Percentiles rank a stretch among this genome's conserved stretches.
Evolutionary conservation across 1,140 invertebrate genomes (phyloP).

Genomic region (Asobara japonica): DNA sequence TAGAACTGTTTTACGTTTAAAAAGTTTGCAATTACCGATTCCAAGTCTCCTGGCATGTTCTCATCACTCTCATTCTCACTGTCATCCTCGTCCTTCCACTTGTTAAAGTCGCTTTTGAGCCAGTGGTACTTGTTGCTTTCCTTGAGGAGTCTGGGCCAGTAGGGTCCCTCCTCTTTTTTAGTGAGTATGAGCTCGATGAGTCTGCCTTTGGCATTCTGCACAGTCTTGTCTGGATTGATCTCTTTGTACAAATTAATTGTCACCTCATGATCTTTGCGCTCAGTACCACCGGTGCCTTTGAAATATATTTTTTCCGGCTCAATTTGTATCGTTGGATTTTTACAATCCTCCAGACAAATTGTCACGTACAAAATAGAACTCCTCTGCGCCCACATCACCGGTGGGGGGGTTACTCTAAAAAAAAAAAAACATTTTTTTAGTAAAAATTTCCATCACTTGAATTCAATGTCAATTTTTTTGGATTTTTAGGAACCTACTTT

Average conservation of each 20-base stretch:
- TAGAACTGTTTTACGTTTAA: neutral
- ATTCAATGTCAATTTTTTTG: no score
- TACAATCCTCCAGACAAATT: slow-evolving; percentile 89
- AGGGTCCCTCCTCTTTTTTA: slow-evolving; percentile 80
- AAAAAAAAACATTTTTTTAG: slow-evolving; percentile 5
- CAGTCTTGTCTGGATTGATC: slow-evolving; percentile 83
- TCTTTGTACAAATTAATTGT: slow-evolving; percentile 84
- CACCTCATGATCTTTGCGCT: slow-evolving; percentile 86
- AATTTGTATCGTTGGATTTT: slow-evolving; percentile 84
- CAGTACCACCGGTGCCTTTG: slow-evolving; percentile 85
- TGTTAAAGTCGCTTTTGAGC: slow-evolving; percentile 96
- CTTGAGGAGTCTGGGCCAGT: slow-evolving; percentile 88
- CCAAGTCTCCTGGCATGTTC: slow-evolving; percentile 66
- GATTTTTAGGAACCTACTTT: no score
- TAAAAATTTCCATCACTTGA: neutral
- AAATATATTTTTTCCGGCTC: slow-evolving; percentile 85
- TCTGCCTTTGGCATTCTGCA: slow-evolving; percentile 69
- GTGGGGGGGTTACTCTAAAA: slow-evolving; percentile 74
- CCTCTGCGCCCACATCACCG: slow-evolving; percentile 92
- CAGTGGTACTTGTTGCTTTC: slow-evolving; percentile 92
- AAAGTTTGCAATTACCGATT: slow-evolving; percentile 66
- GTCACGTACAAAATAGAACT: slow-evolving; percentile 83
- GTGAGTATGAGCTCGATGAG: slow-evolving; percentile 69
- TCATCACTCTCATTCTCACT: slow-evolving; percentile 66
- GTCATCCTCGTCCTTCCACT: slow-evolving; percentile 96